Base-by-base conservation (phyloP, 2,888 invertebrate genomes). In the Parapristionchus giblindavisi region DNA sequence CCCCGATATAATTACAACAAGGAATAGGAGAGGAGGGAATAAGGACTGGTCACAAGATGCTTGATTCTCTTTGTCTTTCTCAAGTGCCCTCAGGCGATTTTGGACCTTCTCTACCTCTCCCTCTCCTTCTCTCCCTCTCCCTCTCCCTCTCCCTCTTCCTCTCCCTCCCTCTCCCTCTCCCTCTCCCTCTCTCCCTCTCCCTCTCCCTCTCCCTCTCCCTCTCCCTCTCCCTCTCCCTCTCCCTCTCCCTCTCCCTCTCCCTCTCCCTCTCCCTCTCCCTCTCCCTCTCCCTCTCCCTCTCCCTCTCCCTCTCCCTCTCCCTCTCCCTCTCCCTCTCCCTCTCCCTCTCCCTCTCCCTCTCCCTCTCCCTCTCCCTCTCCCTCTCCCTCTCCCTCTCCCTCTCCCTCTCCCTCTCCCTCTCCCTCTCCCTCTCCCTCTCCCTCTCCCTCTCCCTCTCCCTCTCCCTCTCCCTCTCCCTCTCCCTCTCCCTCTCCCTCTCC, bases 151-250 rank as follows among this genome's bases (percentile, higher is more conserved):
- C n/a, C n/a, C n/a, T n/a, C n/a, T n/a, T n/a, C n/a, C n/a, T n/a
- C n/a, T n/a, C n/a, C n/a, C n/a, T n/a, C n/a, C n/a, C n/a, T n/a
- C n/a, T n/a, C n/a, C n/a, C n/a, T n/a, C n/a, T n/a, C n/a, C n/a
- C n/a, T n/a, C n/a, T n/a, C n/a, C n/a, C n/a, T n/a, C n/a, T n/a
- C n/a, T n/a, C n/a, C n/a, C n/a, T n/a, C n/a, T 51, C 51, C n/a
- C 51, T 51, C 51, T 51, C 51, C n/a, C 51, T 51, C 51, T 51
- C 51, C n/a, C 51, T 51, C 51, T 51, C 51, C n/a, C 51, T 51
- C 51, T 51, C 51, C n/a, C 51, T 51, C 51, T 51, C 51, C n/a
- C 51, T 51, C 51, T 58, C 58, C 24, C 58, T 58, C 58, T 58
- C 24, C 27, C 58, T 58, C 24, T 58, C 58, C 24, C 24, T 58